These are phyloP conservation scores for Butorides virescens DNA, from an alignment of 2,113 vertebrate genomes.

Conservation along the genomic window DNA sequence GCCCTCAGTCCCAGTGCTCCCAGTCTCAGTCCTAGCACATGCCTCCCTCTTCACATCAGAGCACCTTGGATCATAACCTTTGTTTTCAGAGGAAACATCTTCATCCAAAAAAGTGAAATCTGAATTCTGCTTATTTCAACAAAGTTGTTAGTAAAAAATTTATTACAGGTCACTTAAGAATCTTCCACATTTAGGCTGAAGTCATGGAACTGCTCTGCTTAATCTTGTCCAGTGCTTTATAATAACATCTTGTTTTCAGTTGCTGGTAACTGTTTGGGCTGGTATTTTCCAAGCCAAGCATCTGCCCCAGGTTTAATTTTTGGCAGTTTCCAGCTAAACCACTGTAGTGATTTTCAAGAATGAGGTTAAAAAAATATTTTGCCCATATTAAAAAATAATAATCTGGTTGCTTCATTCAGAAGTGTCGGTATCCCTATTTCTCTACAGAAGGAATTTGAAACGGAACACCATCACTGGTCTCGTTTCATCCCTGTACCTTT, in stretches of 20 bases:
- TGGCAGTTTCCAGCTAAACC: constrained; percentile 36
- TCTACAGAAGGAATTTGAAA: not conserved
- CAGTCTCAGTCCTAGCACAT: not conserved
- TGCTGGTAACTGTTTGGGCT: not conserved
- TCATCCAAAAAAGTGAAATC: not conserved
- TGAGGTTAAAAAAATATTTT: constrained; percentile 53
- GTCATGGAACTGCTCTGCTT: not conserved
- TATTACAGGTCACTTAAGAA: not conserved
- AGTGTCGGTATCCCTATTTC: not conserved
- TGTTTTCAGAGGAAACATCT: not conserved
- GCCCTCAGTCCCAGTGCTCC: not conserved
- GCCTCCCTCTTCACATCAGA: not conserved
- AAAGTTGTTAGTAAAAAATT: not conserved
- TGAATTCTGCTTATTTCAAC: not conserved
- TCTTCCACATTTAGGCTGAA: not conserved
- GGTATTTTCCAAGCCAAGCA: not conserved
- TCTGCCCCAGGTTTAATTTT: constrained; percentile 47
- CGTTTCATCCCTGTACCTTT: not conserved
- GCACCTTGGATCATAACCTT: not conserved
- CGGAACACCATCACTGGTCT: not conserved
- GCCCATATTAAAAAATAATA: constrained; percentile 32
- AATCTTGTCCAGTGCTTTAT: not conserved
- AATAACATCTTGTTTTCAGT: constrained; percentile 1
- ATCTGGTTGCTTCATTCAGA: not conserved
- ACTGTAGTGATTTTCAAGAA: constrained; percentile 22